Conservation (phyloP, 2,888 invertebrate genomes). For the Leptinotarsa rubiginosa region DNA sequence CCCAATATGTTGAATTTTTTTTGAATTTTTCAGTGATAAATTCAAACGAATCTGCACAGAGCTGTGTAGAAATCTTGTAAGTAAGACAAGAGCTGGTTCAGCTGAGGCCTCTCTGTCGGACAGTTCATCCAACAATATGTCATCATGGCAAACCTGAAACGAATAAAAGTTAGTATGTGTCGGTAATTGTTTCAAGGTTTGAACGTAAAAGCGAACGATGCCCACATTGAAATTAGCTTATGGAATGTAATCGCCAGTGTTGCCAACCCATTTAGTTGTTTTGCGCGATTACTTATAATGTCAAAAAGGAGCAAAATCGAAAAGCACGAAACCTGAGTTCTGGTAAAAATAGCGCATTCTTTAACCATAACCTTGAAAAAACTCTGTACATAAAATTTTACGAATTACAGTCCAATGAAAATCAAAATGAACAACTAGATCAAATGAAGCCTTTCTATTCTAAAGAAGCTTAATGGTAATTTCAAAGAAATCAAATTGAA, state of each 20-base stretch:
- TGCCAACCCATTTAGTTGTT: neutral
- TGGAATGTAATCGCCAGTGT: conserved; percentile 29
- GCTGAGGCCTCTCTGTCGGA: conserved; percentile 75
- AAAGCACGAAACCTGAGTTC: too few relatives aligned
- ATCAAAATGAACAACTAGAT: too few relatives aligned
- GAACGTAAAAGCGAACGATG: conserved; percentile 37
- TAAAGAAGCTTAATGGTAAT: too few relatives aligned
- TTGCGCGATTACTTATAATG: too few relatives aligned
- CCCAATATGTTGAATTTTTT: conserved; percentile 24
- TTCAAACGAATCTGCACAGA: conserved; percentile 76
- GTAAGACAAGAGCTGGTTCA: conserved; percentile 77
- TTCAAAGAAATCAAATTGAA: too few relatives aligned
- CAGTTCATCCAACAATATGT: conserved; percentile 80
- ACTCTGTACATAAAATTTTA: too few relatives aligned
- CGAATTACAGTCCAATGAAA: too few relatives aligned
- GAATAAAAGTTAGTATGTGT: conserved; percentile 34
- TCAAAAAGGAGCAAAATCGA: too few relatives aligned
- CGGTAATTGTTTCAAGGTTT: conserved; percentile 42
- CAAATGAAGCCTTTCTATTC: too few relatives aligned
- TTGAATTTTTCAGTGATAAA: conserved; percentile 15
- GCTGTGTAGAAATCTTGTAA: conserved; percentile 80
- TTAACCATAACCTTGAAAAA: too few relatives aligned
- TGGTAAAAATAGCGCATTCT: too few relatives aligned
- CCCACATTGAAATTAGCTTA: conserved; percentile 37
- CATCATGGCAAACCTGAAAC: conserved; percentile 77